Evolutionary conservation across 92 coral and sea anemone species (phyloP).

Genomic region (Muricea muricata): DNA sequence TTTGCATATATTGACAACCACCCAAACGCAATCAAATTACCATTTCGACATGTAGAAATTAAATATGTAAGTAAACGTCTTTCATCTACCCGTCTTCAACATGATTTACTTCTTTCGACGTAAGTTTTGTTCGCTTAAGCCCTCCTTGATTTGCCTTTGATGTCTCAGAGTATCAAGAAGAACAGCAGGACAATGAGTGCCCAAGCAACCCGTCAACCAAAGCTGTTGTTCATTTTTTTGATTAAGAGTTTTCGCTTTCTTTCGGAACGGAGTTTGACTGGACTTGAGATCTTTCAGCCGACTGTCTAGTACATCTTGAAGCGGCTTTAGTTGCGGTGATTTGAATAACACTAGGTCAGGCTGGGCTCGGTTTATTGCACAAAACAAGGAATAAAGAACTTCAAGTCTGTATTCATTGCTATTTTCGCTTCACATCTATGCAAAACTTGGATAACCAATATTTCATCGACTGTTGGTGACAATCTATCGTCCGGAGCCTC

Average conservation of each 20-base stretch:
- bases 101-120: slow-evolving; percentile 50
- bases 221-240: slow-evolving; percentile 28
- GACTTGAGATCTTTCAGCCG: slow-evolving; percentile 39
- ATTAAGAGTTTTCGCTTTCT: slow-evolving; percentile 32
- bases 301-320: slow-evolving; percentile 40
- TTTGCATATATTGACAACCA: neutral
- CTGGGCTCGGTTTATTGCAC: neutral
- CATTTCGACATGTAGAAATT: neutral
- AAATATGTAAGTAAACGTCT: slow-evolving; percentile 49
- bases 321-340: slow-evolving; percentile 28
- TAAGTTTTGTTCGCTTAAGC: slow-evolving; percentile 48
- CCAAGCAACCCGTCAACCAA: slow-evolving; percentile 45
- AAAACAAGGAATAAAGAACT: slow-evolving; percentile 8
- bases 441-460: neutral
- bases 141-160: slow-evolving; percentile 68
- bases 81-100: slow-evolving; percentile 46
- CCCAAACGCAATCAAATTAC: neutral
- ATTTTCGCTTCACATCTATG: neutral
- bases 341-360: slow-evolving; percentile 29
- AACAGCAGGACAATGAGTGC: slow-evolving; percentile 40
- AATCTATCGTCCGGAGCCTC: neutral
- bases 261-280: slow-evolving; percentile 28
- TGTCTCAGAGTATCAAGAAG: slow-evolving; percentile 34
- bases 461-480: neutral
- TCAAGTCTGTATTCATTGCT: neutral